Conservation (phyloP, 2,888 invertebrate genomes). For the Microchrysa polita region DNA sequence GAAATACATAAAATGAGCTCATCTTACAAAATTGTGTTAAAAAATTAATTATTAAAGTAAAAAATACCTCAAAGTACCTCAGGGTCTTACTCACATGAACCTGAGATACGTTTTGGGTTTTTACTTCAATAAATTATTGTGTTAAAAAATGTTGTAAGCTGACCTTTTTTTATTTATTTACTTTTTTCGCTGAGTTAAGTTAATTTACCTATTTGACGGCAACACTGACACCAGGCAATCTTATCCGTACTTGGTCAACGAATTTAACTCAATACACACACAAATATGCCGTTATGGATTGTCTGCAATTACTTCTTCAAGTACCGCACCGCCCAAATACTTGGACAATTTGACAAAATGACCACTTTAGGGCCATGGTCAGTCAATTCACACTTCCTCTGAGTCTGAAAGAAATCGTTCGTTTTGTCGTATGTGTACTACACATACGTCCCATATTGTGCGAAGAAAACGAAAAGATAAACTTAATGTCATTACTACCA, state of each 20-base stretch:
- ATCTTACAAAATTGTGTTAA: no score
- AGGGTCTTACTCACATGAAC: no score
- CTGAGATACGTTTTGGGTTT: no score
- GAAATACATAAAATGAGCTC: no score
- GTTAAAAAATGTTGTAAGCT: no score
- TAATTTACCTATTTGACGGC: no score
- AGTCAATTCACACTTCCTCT: constrained; percentile 47
- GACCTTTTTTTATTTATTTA: no score
- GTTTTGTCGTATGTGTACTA: constrained; percentile 39
- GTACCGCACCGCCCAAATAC: constrained; percentile 24
- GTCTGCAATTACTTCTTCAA: constrained; percentile 41
- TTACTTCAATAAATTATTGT: no score
- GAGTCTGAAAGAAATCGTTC: neutral
- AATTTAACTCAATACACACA: constrained; percentile 12
- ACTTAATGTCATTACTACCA: constrained; percentile 44
- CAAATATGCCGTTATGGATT: constrained; percentile 18
- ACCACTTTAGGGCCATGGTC: constrained; percentile 47
- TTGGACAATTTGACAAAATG: constrained; percentile 42
- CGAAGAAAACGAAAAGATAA: constrained; percentile 17
- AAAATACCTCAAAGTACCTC: no score
- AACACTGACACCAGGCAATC: neutral
- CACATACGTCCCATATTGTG: constrained; percentile 26
- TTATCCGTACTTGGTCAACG: constrained; percentile 1
- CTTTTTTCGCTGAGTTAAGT: no score
- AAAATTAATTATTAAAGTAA: no score